These are phyloP conservation scores for Aphelocoma californica DNA, from an alignment of 2,797 vertebrate species.

Conservation along the genomic window DNA sequence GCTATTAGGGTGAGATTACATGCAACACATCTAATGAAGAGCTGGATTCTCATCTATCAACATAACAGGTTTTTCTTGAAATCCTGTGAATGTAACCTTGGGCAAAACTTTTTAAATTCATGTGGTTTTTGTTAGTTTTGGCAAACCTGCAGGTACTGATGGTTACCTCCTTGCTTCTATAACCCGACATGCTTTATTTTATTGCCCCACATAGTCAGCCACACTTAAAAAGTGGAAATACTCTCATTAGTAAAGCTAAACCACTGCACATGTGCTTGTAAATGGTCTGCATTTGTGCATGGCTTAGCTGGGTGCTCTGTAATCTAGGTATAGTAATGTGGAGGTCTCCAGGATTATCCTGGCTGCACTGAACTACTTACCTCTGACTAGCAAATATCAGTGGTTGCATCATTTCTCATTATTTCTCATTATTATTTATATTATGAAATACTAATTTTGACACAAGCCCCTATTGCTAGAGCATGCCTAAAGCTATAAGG, in stretches of 20 bases:
- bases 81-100: background rate
- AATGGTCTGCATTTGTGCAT: background rate
- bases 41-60: background rate
- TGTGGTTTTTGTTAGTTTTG: background rate
- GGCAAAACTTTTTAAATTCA: background rate
- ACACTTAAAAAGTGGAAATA: background rate
- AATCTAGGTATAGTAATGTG: background rate
- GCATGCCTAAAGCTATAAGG: background rate
- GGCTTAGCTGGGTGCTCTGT: fast-evolving
- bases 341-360: background rate
- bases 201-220: background rate
- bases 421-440: background rate
- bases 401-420: background rate
- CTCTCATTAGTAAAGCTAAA: background rate
- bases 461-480: background rate
- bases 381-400: background rate
- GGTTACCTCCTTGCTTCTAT: background rate
- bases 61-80: background rate
- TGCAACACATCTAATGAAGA: background rate
- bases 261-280: background rate
- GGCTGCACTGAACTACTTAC: background rate
- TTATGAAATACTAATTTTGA: background rate
- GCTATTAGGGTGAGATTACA: background rate
- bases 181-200: background rate
- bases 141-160: background rate